Evolutionary conservation across 92 coral and sea anemone species (phyloP).

Genomic region (Plumapathes pennacea): DNA sequence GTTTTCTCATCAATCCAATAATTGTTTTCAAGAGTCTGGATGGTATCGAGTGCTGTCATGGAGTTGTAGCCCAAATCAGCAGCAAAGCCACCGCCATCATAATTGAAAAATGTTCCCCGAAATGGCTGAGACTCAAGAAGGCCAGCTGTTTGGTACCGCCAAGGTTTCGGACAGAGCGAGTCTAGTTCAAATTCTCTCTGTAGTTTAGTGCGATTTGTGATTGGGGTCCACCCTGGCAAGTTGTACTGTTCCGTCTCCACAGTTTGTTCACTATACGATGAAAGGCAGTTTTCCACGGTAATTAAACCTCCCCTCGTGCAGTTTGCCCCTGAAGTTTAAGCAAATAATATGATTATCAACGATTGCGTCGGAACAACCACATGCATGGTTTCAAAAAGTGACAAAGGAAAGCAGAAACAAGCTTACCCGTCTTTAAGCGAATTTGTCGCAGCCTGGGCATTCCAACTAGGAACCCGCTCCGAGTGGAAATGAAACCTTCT

Average conservation of each 20-base stretch:
- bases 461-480: conserved; percentile 24
- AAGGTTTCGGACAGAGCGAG: conserved; percentile 60
- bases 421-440: conserved; percentile 10
- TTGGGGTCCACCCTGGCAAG: conserved; percentile 77
- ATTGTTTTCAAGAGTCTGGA: conserved; percentile 42
- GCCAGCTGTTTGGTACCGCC: conserved; percentile 59
- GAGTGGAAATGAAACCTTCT: conserved; percentile 19
- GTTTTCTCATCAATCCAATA: conserved; percentile 71
- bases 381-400: too few relatives aligned
- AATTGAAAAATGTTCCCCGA: conserved; percentile 7
- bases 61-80: conserved; percentile 80
- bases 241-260: too few relatives aligned
- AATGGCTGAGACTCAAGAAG: conserved; percentile 30
- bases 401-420: too few relatives aligned
- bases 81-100: conserved; percentile 64
- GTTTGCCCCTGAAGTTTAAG: too few relatives aligned
- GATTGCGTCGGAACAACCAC: too few relatives aligned
- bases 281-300: too few relatives aligned
- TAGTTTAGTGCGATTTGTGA: conserved; percentile 49
- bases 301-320: too few relatives aligned
- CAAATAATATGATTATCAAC: too few relatives aligned
- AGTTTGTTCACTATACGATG: too few relatives aligned
- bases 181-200: conserved; percentile 29
- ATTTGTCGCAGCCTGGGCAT: conserved; percentile 32
- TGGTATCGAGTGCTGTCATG: conserved; percentile 50